Evolutionary conservation across 2,113 vertebrate genomes (phyloP).

Genomic region (Pampusana beccarii): DNA sequence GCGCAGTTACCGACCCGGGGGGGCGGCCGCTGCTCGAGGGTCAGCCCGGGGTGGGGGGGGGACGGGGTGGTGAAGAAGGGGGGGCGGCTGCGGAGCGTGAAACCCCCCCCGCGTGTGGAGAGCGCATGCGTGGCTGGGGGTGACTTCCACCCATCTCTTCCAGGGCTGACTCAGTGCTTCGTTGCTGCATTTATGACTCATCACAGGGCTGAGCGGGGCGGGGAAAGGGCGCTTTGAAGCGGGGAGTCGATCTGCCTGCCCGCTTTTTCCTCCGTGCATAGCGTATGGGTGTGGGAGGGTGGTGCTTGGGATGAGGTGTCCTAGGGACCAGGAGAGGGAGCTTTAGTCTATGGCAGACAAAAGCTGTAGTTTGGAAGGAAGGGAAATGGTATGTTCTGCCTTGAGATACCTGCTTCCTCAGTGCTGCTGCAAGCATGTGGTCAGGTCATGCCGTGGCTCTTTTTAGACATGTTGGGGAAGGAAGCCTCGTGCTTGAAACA

Average conservation of each 20-base stretch:
- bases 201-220: slow-evolving; percentile 1
- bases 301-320: neutral
- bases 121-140: slow-evolving; percentile 44
- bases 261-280: neutral
- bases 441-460: neutral
- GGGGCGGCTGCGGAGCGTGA: neutral
- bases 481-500: neutral
- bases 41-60: neutral
- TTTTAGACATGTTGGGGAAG: neutral
- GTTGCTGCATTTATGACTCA: slow-evolving; percentile 78
- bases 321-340: slow-evolving; percentile 57
- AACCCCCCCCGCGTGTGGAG: too few species aligned
- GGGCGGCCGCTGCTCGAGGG: neutral
- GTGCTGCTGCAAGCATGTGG: neutral
- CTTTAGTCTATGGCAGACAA: neutral
- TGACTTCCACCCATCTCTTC: neutral
- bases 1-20: slow-evolving; percentile 9
- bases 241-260: neutral
- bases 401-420: neutral
- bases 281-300: neutral
- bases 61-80: neutral
- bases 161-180: slow-evolving; percentile 65
- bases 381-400: neutral
- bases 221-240: slow-evolving; percentile 13
- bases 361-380: neutral